Evolutionary conservation across 2,797 vertebrate genomes (phyloP), one percentile per base, ranked within the genome.

Genomic region (Propithecus deckenii): DNA sequence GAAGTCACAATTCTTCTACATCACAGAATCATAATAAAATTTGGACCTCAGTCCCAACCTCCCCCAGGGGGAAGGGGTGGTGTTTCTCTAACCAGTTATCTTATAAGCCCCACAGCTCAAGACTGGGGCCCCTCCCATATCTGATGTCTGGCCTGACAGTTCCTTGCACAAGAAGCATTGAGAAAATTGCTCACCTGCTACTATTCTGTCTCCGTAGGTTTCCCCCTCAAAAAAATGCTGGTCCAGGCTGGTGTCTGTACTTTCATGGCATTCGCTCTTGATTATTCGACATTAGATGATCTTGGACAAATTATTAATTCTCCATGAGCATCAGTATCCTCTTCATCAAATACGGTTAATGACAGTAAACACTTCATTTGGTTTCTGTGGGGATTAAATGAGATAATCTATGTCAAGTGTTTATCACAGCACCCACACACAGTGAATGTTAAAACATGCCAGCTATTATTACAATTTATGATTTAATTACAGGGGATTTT

Each of bases 341-440:
- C 97, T 97, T 92, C 96, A 92, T 92, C 91, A 97, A 97, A 96
- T 65, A 94, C 8, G 35, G 84, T 88, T 95, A 97, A 96, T 96
- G 94, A 92, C 80, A 89, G 94, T 92, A 96, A 98, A 96, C 94
- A 97, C 94, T 97, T 97, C 96, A 97, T 96, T 97, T 89, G 93
- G 95, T 96, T 95, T 97, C 97, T 98, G 91, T 95, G 80, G 90
- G 81, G 84, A 97, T 97, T 93, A 97, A 97, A 97, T 94, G 94
- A 97, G 76, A 97, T 96, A 96, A 97, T 95, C 93, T 94, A 52
- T 41, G 80, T 97, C 93, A 97, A 98, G 93, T 92, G 89, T 97
- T 96, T 96, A 91, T 93, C 87, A 81, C 18, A 61, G 22, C n/a
- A 81, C 38, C 12, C 0, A 0, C 28, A 83, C 7, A 50, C 4